phyloP scores from a whole-genome alignment of 1,140 invertebrate genomes.

The Brachionus plicatilis region DNA sequence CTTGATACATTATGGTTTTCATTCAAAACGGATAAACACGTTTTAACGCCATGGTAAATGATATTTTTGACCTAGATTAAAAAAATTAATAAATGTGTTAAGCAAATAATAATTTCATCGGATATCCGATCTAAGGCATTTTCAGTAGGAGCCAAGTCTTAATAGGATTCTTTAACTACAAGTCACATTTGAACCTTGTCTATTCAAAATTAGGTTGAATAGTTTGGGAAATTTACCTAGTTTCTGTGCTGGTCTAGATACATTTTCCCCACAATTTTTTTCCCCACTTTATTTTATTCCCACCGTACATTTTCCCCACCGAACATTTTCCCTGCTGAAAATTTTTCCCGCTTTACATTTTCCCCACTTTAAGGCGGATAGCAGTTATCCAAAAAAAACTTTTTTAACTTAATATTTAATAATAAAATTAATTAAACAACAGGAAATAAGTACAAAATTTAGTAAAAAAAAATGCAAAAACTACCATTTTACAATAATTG shows the following conservation, averaged over 20 bases:
- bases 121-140: neutral
- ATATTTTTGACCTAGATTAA: conserved; percentile 18
- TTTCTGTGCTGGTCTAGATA: neutral
- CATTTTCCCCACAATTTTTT: no score
- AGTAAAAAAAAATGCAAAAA: no score
- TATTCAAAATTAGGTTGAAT: neutral
- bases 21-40: conserved; percentile 10
- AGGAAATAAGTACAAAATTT: no score
- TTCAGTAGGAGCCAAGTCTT: neutral
- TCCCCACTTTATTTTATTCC: no score
- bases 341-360: no score
- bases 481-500: no score
- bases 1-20: neutral
- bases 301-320: no score
- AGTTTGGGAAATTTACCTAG: neutral
- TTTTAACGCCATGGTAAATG: conserved; percentile 6
- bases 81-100: neutral
- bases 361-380: no score
- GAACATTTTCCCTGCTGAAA: no score
- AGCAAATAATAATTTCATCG: neutral
- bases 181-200: neutral
- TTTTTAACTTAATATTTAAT: no score
- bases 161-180: neutral
- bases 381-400: no score
- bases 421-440: no score